Evolutionary conservation across 2,888 invertebrate genomes (phyloP).

Genomic region (Dendrolimus pini): DNA sequence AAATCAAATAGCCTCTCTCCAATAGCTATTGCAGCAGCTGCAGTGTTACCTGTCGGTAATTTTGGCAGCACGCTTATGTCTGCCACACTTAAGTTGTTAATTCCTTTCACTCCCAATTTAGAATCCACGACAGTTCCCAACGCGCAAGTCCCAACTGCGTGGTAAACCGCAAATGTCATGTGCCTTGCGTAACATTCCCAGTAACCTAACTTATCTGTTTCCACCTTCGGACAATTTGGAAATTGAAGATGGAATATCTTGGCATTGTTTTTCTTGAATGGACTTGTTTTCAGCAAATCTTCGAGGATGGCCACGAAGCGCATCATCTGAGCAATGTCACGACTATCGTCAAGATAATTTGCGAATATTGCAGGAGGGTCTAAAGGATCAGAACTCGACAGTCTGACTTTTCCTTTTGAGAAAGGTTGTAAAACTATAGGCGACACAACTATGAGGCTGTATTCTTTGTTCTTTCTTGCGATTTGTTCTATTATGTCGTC

Average conservation of each 20-base stretch:
- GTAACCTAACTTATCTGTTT: slow-evolving; percentile 19
- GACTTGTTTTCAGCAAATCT: slow-evolving; percentile 25
- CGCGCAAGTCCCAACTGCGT: slow-evolving; percentile 41
- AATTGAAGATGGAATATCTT: slow-evolving; percentile 25
- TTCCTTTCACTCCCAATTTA: slow-evolving; percentile 35
- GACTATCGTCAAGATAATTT: slow-evolving; percentile 34
- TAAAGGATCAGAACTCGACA: slow-evolving; percentile 31
- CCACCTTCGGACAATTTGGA: slow-evolving; percentile 28
- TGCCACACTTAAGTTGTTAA: slow-evolving; percentile 34
- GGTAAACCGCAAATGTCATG: slow-evolving; percentile 40
- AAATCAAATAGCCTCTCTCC: slow-evolving; percentile 43
- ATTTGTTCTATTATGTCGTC: slow-evolving; percentile 28
- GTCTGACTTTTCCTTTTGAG: slow-evolving; percentile 37
- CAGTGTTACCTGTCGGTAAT: slow-evolving; percentile 40
- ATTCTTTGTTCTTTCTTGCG: slow-evolving; percentile 20
- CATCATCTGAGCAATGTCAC: slow-evolving; percentile 35
- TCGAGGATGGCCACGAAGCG: slow-evolving; percentile 32
- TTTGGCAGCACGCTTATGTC: slow-evolving; percentile 37
- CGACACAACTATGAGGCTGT: slow-evolving; percentile 27
- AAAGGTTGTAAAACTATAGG: slow-evolving; percentile 34
- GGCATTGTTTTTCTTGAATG: slow-evolving; percentile 24
- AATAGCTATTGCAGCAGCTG: slow-evolving; percentile 39
- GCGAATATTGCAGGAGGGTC: slow-evolving; percentile 34
- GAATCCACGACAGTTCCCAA: slow-evolving; percentile 39
- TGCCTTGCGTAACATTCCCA: slow-evolving; percentile 49